Conservation (phyloP, 2,797 vertebrate genomes). For the Forpus xanthops region DNA sequence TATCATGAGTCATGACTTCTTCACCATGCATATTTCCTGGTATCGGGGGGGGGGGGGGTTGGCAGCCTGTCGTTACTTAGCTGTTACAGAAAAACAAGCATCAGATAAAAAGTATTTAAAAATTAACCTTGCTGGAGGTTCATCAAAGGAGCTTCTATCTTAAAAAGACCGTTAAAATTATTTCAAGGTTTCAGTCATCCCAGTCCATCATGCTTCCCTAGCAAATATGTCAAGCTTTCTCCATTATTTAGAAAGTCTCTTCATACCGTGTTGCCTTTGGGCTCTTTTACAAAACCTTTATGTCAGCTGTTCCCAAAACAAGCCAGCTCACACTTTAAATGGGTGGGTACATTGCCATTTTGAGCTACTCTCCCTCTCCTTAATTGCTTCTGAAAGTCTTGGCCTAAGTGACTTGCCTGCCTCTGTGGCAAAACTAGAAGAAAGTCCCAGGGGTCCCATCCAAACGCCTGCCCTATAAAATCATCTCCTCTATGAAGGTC, state of each 20-base stretch:
- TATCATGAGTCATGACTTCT: slow-evolving; percentile 40
- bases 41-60: background rate
- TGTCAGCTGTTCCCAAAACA: background rate
- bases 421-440: slow-evolving; percentile 5
- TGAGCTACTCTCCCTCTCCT: background rate
- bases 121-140: background rate
- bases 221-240: background rate
- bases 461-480: background rate
- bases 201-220: background rate
- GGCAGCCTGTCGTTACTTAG: background rate
- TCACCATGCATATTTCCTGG: slow-evolving; percentile 34
- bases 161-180: background rate
- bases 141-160: background rate
- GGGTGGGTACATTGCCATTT: background rate
- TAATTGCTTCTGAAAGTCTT: slow-evolving; percentile 11
- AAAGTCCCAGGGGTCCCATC: background rate
- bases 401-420: background rate
- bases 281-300: background rate
- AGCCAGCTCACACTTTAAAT: background rate
- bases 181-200: slow-evolving; percentile 1
- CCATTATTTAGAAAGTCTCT: background rate
- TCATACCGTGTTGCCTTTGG: background rate
- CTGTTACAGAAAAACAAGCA: slow-evolving; percentile 3
- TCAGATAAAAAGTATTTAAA: slow-evolving; percentile 45
- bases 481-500: background rate